phyloP scores from a whole-genome alignment of 1,140 invertebrate genomes.

The Callitettix versicolor region DNA sequence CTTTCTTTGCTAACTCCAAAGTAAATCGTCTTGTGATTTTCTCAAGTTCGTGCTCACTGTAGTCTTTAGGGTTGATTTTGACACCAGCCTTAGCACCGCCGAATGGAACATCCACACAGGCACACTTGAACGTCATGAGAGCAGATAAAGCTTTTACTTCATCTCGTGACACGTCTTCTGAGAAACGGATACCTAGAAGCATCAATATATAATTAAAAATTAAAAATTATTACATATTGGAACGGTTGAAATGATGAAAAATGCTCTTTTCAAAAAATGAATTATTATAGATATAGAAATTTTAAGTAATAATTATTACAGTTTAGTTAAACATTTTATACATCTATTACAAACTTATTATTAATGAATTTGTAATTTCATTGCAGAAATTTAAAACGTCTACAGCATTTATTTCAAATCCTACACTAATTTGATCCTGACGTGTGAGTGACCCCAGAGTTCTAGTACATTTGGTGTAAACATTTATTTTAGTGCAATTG shows the following conservation, averaged over 20 bases:
- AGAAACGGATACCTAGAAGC: slow-evolving; percentile 86
- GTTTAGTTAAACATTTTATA: no score
- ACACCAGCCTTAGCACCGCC: slow-evolving; percentile 95
- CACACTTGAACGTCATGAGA: slow-evolving; percentile 98
- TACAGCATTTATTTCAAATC: no score
- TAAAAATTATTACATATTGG: no score
- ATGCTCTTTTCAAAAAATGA: neutral
- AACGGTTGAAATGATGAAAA: neutral
- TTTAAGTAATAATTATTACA: no score
- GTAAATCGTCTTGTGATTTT: slow-evolving; percentile 97
- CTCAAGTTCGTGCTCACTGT: slow-evolving; percentile 92
- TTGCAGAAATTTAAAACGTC: no score
- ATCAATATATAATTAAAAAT: no score
- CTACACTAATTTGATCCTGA: no score
- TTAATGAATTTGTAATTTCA: no score
- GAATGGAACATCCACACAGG: slow-evolving; percentile 95
- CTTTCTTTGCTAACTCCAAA: slow-evolving; percentile 95
- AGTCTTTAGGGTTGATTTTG: slow-evolving; percentile 92
- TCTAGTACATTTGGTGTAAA: no score
- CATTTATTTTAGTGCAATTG: no score
- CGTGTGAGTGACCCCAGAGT: no score
- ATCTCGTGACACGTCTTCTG: slow-evolving; percentile 81
- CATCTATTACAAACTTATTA: no score
- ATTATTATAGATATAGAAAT: neutral
- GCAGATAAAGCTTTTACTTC: slow-evolving; percentile 94